These are phyloP conservation scores for Phasia obesa DNA, from an alignment of 2,888 invertebrate genomes.

Conservation along the genomic window DNA sequence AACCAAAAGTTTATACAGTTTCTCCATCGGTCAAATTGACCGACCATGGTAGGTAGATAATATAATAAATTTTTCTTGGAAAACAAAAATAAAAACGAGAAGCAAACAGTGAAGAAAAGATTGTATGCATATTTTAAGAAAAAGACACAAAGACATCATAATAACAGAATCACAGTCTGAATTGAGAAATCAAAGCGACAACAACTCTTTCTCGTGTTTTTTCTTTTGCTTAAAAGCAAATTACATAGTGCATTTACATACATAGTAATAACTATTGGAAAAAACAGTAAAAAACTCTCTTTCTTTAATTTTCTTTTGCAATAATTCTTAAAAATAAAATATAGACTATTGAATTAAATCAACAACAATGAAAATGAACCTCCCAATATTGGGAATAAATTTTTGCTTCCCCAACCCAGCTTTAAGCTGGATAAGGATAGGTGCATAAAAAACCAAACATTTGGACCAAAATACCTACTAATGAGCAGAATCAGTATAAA, in stretches of 20 bases:
- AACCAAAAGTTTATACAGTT: too few relatives aligned
- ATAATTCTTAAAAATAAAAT: not conserved
- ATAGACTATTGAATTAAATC: not conserved
- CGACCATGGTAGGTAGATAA: too few relatives aligned
- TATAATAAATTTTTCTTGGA: too few relatives aligned
- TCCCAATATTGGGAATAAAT: not conserved
- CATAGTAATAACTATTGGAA: not conserved
- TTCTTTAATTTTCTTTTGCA: too few relatives aligned
- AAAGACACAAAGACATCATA: too few relatives aligned
- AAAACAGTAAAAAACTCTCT: not conserved
- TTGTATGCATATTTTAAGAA: too few relatives aligned
- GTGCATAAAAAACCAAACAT: conserved; percentile 2
- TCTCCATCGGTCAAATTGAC: too few relatives aligned
- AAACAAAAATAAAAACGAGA: too few relatives aligned
- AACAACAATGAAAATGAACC: conserved; percentile 10
- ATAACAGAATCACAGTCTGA: not conserved
- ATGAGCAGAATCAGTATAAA: conserved; percentile 19
- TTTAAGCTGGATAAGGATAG: conserved; percentile 3
- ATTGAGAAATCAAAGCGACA: not conserved
- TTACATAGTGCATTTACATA: not conserved
- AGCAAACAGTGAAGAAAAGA: too few relatives aligned
- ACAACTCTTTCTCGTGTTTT: not conserved
- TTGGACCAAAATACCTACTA: conserved; percentile 19
- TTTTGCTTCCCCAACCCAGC: not conserved
- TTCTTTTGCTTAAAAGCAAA: not conserved